Percentiles rank a stretch among this genome's conserved stretches.
Evolutionary conservation across 2,888 invertebrate species (phyloP).

Genomic region (Oscheius sp.): DNA sequence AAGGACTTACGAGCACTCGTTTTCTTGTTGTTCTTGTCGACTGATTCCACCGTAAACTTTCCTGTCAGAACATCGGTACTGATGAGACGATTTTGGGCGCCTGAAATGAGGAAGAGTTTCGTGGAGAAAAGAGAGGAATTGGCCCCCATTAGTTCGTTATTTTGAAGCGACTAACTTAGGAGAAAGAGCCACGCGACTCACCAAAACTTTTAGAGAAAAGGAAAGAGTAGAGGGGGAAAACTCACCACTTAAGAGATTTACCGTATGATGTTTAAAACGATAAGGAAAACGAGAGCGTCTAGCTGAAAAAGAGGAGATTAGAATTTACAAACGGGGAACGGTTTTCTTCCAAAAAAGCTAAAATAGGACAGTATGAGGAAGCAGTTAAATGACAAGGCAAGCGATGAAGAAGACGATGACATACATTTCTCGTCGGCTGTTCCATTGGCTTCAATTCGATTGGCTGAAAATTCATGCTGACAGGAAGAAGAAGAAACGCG

Average conservation of each 20-base stretch:
- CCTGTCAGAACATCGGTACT: constrained; percentile 95
- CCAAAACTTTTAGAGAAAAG: not conserved
- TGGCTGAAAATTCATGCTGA: constrained; percentile 28
- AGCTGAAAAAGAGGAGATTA: constrained; percentile 37
- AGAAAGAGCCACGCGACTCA: not conserved
- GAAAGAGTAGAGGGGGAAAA: not conserved
- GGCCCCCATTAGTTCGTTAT: not conserved
- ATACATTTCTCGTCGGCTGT: constrained; percentile 47
- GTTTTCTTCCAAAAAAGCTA: not conserved
- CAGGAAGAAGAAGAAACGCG: not conserved
- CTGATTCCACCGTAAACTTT: constrained; percentile 49
- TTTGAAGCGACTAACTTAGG: not conserved
- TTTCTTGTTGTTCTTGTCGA: constrained; percentile 33
- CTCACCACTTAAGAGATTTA: constrained; percentile 65
- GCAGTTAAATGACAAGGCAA: constrained; percentile 1
- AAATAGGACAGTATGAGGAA: not conserved
- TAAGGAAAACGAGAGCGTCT: constrained; percentile 68
- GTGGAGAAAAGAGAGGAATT: too few relatives aligned
- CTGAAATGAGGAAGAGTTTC: not conserved
- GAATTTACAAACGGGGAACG: not conserved
- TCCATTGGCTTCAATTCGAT: constrained; percentile 20
- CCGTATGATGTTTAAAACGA: constrained; percentile 70
- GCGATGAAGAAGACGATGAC: not conserved
- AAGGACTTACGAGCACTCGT: constrained; percentile 50
- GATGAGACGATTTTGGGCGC: constrained; percentile 76